Conservation (phyloP, 2,113 vertebrate genomes). For the Rutilus rutilus region DNA sequence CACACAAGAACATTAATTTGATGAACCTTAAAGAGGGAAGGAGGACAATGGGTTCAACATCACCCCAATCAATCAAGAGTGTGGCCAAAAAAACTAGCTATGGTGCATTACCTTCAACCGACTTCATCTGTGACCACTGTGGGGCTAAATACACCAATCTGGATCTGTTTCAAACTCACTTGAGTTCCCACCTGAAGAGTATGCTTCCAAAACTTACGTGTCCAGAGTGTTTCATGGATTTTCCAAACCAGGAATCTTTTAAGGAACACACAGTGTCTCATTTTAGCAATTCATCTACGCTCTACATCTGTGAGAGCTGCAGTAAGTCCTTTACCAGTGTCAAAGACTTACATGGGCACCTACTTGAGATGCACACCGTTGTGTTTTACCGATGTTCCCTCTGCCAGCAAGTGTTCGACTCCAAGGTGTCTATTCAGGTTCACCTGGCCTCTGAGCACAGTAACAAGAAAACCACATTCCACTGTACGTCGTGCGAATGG, state of each 20-base stretch:
- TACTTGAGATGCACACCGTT: conserved; percentile 98
- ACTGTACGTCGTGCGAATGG: conserved; percentile 98
- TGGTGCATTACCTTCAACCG: conserved; percentile 85
- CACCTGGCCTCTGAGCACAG: conserved; percentile 98
- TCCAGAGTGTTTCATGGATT: conserved; percentile 97
- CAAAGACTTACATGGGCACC: conserved; percentile 96
- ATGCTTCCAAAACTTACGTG: conserved; percentile 90
- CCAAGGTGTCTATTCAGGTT: conserved; percentile 96
- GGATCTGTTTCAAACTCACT: conserved; percentile 96
- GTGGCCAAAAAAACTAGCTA: conserved; percentile 76
- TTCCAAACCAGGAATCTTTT: conserved; percentile 94
- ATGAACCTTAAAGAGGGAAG: conserved; percentile 90
- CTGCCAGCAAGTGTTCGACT: conserved; percentile 98
- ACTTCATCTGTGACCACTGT: conserved; percentile 92
- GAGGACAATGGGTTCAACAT: conserved; percentile 87
- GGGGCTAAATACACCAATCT: conserved; percentile 90
- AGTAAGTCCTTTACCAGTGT: conserved; percentile 98
- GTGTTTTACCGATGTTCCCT: conserved; percentile 97
- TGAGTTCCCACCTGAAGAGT: conserved; percentile 97
- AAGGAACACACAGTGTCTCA: conserved; percentile 95
- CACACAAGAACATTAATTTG: conserved; percentile 99
- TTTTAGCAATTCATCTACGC: conserved; percentile 95
- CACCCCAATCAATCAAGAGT: conserved; percentile 90
- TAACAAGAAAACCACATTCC: conserved; percentile 95
- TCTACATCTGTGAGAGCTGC: conserved; percentile 98